Evolutionary conservation across 2,797 vertebrate species (phyloP), one percentile per base, ranked within the genome.

Genomic region (Clarias laeviceps): DNA sequence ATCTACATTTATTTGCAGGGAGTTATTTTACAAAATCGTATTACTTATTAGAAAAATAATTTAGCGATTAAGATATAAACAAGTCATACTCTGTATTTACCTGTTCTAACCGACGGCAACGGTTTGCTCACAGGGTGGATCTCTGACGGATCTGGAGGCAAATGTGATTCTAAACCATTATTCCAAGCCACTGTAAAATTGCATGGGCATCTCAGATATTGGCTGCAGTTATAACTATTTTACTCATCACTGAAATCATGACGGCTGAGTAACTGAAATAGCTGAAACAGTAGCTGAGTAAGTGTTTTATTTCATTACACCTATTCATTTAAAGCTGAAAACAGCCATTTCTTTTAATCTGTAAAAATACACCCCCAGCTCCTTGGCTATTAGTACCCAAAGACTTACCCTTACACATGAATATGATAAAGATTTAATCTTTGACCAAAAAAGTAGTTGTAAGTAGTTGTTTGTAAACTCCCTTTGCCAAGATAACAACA

Each of bases 151-250:
- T 72, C 77, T 64, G 77, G 37, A 81, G n/a, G 24, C 34, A 40
- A 17, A 45, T 8, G 50, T 0, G 14, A 59, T n/a, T 78, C 40
- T 64, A 57, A 83, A 64, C 24, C 83, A 40, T 83, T 11, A 37
- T 65, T 29, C 8, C 4, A 37, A 32, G 66, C 32, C 73, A 34
- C 82, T 86, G 72, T 70, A 82, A 82, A 34, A 40, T 40, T 18
- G 57, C 27, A 73, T 24, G n/a, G 66, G 40, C 9, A 85, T 29
- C 27, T 56, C 17, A 56, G 18, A 77, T 22, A 5, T 22, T 29
- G 17, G n/a, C 45, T 56, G 50, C 18, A 32, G 12, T 20, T 0
- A n/a, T 56, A 32, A 20, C 18, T 79, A 34, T 59, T 77, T 50
- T 54, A 27, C 2, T 56, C 72, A 56, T 9, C 17, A 40, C 4